Conservation (phyloP, 1,140 invertebrate species). For the Mamestra configurata region DNA sequence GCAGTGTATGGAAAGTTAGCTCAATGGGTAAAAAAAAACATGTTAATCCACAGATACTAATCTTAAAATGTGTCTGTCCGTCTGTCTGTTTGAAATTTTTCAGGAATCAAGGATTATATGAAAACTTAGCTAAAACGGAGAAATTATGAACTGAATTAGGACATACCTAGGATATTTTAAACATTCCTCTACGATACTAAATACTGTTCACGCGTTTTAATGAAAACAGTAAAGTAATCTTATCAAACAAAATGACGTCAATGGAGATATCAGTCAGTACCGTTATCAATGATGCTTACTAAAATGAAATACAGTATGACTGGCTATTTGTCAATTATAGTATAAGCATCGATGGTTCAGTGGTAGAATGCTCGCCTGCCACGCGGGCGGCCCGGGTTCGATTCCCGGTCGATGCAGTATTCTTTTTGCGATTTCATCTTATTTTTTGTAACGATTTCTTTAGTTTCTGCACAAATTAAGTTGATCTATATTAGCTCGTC, state of each 20-base stretch:
- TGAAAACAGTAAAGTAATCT: background rate
- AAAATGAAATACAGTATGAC: background rate
- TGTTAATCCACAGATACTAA: too few relatives aligned
- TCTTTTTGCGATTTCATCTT: conserved; percentile 31
- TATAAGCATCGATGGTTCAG: conserved; percentile 69
- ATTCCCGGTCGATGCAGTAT: conserved; percentile 94
- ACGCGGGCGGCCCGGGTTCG: conserved; percentile 95
- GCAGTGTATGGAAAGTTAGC: background rate
- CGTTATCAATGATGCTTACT: background rate
- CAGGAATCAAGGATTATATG: too few relatives aligned
- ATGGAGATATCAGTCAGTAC: background rate
- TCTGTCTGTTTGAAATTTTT: too few relatives aligned
- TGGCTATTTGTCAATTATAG: background rate
- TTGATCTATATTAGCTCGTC: background rate
- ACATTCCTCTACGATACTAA: too few relatives aligned
- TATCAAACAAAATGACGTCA: background rate
- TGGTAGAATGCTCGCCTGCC: conserved; percentile 92
- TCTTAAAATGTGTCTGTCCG: too few relatives aligned
- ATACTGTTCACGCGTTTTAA: too few relatives aligned
- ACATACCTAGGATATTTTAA: too few relatives aligned
- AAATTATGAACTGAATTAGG: too few relatives aligned
- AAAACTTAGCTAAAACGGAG: too few relatives aligned
- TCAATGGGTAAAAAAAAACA: background rate
- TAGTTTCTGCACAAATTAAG: background rate
- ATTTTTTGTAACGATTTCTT: background rate